Evolutionary conservation across 1,140 invertebrate genomes (phyloP).

Genomic region (Zaprionus vittiger): DNA sequence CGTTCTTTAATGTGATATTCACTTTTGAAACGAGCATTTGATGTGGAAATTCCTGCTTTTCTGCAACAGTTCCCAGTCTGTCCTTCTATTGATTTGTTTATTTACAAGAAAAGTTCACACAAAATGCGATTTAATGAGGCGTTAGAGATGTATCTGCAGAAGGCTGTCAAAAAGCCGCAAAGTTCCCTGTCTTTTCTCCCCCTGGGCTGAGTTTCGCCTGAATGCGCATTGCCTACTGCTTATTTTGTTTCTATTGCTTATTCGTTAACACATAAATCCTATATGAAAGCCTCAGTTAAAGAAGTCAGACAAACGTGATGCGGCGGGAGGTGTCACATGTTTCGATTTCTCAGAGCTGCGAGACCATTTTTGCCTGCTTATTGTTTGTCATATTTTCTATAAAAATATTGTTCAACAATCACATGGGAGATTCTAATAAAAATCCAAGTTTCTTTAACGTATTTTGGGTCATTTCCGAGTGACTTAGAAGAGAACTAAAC

Average conservation of each 20-base stretch:
- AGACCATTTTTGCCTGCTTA: not conserved
- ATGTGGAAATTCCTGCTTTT: not conserved
- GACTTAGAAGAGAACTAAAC: not conserved
- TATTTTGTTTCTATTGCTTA: conserved; percentile 5
- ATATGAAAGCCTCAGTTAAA: conserved; percentile 7
- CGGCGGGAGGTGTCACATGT: conserved; percentile 8
- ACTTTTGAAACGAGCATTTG: not conserved
- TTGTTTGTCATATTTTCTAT: conserved; percentile 25
- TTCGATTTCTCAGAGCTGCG: conserved; percentile 8
- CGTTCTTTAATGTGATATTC: conserved; percentile 1
- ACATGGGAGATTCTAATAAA: conserved; percentile 1
- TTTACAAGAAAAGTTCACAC: not conserved
- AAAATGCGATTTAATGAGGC: conserved; percentile 21
- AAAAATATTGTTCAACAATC: not conserved
- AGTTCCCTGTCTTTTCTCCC: not conserved
- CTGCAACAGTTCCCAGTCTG: not conserved
- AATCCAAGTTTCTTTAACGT: not conserved
- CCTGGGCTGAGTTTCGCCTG: not conserved
- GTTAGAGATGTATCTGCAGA: conserved; percentile 6
- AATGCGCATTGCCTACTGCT: conserved; percentile 17
- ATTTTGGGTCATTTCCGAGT: not conserved
- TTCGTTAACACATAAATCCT: conserved; percentile 35
- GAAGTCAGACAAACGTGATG: conserved; percentile 23
- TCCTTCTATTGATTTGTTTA: not conserved
- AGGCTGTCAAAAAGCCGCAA: conserved; percentile 10